phyloP scores from a whole-genome alignment of 1,140 invertebrate species.

The Mycetomoellerius zeteki region DNA sequence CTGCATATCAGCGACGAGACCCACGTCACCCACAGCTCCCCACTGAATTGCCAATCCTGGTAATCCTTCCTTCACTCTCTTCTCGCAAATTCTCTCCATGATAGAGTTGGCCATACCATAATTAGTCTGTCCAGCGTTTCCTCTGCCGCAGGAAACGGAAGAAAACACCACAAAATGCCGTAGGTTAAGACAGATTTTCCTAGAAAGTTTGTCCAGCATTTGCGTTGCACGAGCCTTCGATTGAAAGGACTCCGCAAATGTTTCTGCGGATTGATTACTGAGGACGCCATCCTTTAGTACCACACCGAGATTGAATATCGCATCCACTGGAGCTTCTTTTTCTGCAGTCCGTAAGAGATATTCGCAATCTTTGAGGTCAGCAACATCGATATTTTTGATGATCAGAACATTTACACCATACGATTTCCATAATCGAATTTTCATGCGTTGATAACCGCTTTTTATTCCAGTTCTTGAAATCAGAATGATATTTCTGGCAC shows the following conservation, averaged over 20 bases:
- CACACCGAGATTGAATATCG: constrained; percentile 12
- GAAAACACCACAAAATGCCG: not conserved
- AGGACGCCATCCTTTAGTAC: not conserved
- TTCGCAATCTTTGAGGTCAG: constrained; percentile 85
- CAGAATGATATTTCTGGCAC: constrained; percentile 90
- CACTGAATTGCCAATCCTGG: constrained; percentile 89
- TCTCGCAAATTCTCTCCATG: constrained; percentile 89
- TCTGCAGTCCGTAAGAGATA: not conserved
- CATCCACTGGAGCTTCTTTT: not conserved
- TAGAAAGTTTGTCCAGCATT: not conserved
- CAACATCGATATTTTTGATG: constrained; percentile 85
- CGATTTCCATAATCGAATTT: constrained; percentile 85
- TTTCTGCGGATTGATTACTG: constrained; percentile 54
- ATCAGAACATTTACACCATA: constrained; percentile 87
- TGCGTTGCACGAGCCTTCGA: not conserved
- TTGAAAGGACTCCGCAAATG: not conserved
- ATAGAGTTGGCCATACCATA: constrained; percentile 88
- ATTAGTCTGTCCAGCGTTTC: constrained; percentile 93
- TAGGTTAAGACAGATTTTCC: not conserved
- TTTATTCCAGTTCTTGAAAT: constrained; percentile 90
- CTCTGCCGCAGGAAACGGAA: constrained; percentile 90
- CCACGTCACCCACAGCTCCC: constrained; percentile 89
- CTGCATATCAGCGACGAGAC: constrained; percentile 71
- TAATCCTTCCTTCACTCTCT: constrained; percentile 70
- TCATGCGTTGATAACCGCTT: constrained; percentile 88